Conservation (phyloP, 2,888 invertebrate genomes). For the Tipula unca region DNA sequence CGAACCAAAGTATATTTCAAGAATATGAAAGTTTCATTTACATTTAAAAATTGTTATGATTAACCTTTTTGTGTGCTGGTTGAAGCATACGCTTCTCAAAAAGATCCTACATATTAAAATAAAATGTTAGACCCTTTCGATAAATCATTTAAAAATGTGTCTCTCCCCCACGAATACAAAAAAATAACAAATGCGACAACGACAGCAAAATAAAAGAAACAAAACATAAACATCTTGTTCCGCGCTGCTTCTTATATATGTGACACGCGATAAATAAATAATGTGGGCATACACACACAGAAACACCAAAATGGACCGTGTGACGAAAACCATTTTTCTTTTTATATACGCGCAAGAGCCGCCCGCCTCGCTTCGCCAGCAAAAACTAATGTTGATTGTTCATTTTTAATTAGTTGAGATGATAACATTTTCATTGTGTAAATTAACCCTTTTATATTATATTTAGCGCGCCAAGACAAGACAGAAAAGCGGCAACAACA, state of each 20-base stretch:
- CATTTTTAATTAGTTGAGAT: not conserved
- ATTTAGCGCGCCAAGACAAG: not conserved
- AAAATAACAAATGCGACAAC: not conserved
- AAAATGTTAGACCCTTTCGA: not conserved
- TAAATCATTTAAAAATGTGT: not conserved
- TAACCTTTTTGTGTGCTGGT: too few relatives aligned
- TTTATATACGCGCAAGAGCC: too few relatives aligned
- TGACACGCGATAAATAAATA: constrained; percentile 8
- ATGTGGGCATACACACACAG: not conserved
- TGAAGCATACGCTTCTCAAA: not conserved
- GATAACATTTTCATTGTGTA: not conserved
- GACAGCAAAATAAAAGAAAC: not conserved
- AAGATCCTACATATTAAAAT: not conserved
- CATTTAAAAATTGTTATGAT: too few relatives aligned
- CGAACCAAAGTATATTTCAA: too few relatives aligned
- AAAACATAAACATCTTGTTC: not conserved
- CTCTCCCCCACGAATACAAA: not conserved
- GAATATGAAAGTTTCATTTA: too few relatives aligned
- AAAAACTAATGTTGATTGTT: not conserved
- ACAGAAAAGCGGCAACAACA: not conserved
- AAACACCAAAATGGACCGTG: not conserved
- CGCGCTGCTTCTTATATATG: not conserved
- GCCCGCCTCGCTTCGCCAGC: not conserved
- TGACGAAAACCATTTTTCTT: not conserved
- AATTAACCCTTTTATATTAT: not conserved